A percentile compares a stretch with the other conserved stretches of the same genome.
Conservation (phyloP, 92 coral and sea anemone genomes). For the Umimayanthus chanpuru region DNA sequence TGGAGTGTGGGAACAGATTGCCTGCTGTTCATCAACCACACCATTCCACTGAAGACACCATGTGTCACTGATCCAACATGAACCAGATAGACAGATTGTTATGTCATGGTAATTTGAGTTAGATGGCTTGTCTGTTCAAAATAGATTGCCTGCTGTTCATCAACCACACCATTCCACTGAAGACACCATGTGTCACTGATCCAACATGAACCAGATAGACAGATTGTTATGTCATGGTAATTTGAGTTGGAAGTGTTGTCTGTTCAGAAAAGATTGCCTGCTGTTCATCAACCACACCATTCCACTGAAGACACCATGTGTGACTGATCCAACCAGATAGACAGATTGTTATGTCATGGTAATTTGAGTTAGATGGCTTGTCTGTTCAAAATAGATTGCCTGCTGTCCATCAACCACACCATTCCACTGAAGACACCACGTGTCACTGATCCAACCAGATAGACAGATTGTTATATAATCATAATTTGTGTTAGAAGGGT, state of each 20-base stretch:
- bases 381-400: no score
- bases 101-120: conserved; percentile 54
- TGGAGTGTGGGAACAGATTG: conserved; percentile 60
- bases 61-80: conserved; percentile 57
- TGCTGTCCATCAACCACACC: no score
- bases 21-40: conserved; percentile 59
- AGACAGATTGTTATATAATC: no score
- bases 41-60: conserved; percentile 53
- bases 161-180: conserved; percentile 53
- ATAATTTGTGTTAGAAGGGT: no score
- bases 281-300: conserved; percentile 54
- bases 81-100: neutral
- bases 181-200: conserved; percentile 56
- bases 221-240: no score
- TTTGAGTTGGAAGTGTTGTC: conserved; percentile 58
- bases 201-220: conserved; percentile 24
- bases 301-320: conserved; percentile 51
- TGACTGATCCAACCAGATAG: conserved; percentile 51
- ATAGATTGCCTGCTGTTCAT: conserved; percentile 64
- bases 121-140: conserved; percentile 56
- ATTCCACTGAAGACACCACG: no score
- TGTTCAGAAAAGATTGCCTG: conserved; percentile 64
- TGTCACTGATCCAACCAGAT: no score
- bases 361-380: no score
- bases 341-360: no score